Evolutionary conservation across 2,888 invertebrate species (phyloP).

Genomic region (Tenthredo livida): DNA sequence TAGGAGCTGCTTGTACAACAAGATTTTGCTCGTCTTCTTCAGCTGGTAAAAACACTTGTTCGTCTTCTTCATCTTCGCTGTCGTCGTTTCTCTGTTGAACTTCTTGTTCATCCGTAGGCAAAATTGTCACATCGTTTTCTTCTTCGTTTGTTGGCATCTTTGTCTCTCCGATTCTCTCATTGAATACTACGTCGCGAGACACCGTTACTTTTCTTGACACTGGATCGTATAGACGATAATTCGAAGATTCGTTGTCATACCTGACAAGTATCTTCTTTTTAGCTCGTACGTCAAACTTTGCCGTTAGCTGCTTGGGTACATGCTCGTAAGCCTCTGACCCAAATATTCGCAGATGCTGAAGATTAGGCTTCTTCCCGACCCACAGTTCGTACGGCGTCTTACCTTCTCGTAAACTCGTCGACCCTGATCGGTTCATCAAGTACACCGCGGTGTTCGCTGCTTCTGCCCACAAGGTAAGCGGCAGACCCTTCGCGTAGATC

Average conservation of each 20-base stretch:
- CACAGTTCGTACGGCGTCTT: conserved; percentile 58
- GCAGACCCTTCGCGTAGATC: conserved; percentile 52
- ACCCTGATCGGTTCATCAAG: conserved; percentile 47
- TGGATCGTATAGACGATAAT: conserved; percentile 53
- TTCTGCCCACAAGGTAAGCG: conserved; percentile 58
- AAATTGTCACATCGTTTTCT: background rate
- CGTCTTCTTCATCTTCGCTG: background rate
- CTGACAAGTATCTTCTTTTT: conserved; percentile 57
- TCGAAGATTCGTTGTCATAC: conserved; percentile 52
- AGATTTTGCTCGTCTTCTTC: background rate
- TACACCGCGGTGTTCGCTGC: conserved; percentile 54
- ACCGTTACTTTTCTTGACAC: conserved; percentile 31
- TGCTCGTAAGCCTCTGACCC: conserved; percentile 51
- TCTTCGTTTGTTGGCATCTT: background rate
- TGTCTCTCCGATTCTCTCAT: conserved; percentile 26
- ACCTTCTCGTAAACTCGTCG: conserved; percentile 7
- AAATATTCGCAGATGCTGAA: conserved; percentile 51
- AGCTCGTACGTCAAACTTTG: conserved; percentile 54
- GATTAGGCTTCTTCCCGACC: conserved; percentile 55
- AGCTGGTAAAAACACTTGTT: background rate
- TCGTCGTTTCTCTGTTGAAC: no score
- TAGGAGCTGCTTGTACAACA: background rate
- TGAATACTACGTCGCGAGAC: conserved; percentile 56
- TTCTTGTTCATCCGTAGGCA: background rate
- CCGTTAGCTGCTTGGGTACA: conserved; percentile 49